phyloP scores from a whole-genome alignment of 2,797 vertebrate species.

The Bufotes viridis region DNA sequence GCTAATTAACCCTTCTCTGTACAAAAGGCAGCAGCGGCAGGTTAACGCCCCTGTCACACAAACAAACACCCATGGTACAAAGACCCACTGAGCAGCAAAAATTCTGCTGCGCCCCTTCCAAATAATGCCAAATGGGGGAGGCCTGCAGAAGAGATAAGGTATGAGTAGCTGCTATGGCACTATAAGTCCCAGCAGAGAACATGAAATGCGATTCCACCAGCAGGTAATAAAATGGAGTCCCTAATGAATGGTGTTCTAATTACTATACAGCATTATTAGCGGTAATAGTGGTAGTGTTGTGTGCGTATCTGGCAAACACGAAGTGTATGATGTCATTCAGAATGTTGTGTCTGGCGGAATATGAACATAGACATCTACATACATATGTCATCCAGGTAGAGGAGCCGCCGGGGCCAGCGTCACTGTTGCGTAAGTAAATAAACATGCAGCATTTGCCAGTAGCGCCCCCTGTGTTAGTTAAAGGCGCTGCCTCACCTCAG shows the following conservation, averaged over 20 bases:
- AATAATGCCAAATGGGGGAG: not conserved
- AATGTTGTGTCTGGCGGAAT: not conserved
- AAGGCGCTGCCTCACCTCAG: no score
- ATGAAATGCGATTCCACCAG: not conserved
- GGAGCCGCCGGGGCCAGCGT: no score
- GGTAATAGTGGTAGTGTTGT: not conserved
- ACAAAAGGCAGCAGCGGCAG: conserved; percentile 30
- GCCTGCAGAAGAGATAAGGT: not conserved
- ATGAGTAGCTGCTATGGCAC: not conserved
- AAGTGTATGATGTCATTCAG: not conserved
- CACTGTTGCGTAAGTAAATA: not conserved
- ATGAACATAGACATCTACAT: not conserved
- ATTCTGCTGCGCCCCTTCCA: not conserved
- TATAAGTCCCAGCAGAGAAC: not conserved
- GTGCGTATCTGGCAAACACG: not conserved
- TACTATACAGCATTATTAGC: not conserved
- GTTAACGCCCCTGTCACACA: conserved; percentile 42
- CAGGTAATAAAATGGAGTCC: not conserved
- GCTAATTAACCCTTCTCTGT: conserved; percentile 57
- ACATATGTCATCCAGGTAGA: not conserved
- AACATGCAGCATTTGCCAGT: not conserved
- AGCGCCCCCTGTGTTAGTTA: no score
- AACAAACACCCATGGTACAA: conserved; percentile 40
- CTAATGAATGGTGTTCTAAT: not conserved
- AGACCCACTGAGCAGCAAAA: conserved; percentile 7